Evolutionary conservation across 2,888 invertebrate species (phyloP), one percentile per base, ranked within the genome.

Genomic region (Cephus runcator): DNA sequence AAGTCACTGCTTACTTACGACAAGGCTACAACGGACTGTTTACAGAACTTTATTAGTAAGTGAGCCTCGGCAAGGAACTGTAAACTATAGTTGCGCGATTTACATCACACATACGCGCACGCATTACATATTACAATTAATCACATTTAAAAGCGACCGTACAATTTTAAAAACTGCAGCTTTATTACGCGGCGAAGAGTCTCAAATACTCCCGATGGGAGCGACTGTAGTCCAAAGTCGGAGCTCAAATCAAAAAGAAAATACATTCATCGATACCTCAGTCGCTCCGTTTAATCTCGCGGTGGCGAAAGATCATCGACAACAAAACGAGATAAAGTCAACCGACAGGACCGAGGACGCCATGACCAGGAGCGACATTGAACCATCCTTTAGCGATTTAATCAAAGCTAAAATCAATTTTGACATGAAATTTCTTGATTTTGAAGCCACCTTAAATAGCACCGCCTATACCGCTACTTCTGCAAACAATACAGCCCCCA

Each of bases 381-480:
- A 82, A 34, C 80, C 83, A 40, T 84, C 85, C 11, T 89, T 88
- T 78, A 83, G 85, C 11, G 86, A 86, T 77, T 81, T 90, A 15
- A 85, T 90, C 73, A 85, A 86, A 81, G 88, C 90, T 6, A 90
- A 90, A 82, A 82, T 89, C 12, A 84, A 88, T 77, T 88, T 90
- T 36, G 90, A 90, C 71, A 85, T 87, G 3, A 89, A 87, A 77
- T 90, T 90, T 79, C 79, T 88, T 33, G 83, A 85, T 34, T 89
- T 90, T 69, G 88, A 89, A 76, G 82, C 87, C 34, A 80, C 85
- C 23, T 80, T 90, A 31, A 80, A 79, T 73, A 34, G 36, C 15
- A 34, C 34, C 36, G 12, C 9, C n/a, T 12, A 31, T 36, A 3
- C 35, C n/a, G 71, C 15, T n/a, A 9, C 73, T 34, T 6, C 34